A percentile compares a stretch with the other conserved stretches of the same genome.
Conservation (phyloP, 2,113 vertebrate genomes). For the Tauraco erythrolophus region DNA sequence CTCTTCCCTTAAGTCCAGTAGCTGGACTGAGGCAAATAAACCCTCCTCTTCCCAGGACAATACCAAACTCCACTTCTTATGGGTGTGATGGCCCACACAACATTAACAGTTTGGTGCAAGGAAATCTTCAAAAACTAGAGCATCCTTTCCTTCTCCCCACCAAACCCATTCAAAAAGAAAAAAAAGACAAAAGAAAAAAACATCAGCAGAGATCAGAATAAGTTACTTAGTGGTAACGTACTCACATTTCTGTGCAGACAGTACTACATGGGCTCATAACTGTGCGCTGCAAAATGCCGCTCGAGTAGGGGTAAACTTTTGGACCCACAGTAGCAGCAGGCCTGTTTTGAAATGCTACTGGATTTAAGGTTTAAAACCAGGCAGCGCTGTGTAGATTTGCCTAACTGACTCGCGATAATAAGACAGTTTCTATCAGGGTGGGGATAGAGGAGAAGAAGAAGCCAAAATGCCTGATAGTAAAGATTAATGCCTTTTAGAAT, state of each 20-base stretch:
- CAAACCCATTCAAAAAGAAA: not conserved
- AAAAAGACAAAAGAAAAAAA: not conserved
- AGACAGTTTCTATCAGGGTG: not conserved
- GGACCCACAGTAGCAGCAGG: not conserved
- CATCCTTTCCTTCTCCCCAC: not conserved
- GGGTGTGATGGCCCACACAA: not conserved
- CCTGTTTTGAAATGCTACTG: conserved; percentile 44
- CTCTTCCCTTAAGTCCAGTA: not conserved
- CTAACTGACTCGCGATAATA: not conserved
- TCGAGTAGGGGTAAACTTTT: not conserved
- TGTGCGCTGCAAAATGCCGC: not conserved
- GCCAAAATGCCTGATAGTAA: not conserved
- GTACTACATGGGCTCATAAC: not conserved
- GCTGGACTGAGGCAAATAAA: not conserved
- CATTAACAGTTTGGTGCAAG: not conserved
- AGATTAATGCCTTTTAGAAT: conserved; percentile 51
- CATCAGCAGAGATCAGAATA: not conserved
- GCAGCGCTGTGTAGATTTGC: not conserved
- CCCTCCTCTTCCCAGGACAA: not conserved
- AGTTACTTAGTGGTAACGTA: not conserved
- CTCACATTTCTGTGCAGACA: not conserved
- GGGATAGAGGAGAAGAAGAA: not conserved
- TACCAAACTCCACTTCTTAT: not conserved
- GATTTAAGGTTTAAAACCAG: conserved; percentile 24
- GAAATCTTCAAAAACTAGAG: not conserved